Percentiles rank a stretch among this genome's conserved stretches.
These are phyloP conservation scores for Gisinianus flammeolus DNA, from an alignment of 2,888 invertebrate genomes.

Conservation along the genomic window DNA sequence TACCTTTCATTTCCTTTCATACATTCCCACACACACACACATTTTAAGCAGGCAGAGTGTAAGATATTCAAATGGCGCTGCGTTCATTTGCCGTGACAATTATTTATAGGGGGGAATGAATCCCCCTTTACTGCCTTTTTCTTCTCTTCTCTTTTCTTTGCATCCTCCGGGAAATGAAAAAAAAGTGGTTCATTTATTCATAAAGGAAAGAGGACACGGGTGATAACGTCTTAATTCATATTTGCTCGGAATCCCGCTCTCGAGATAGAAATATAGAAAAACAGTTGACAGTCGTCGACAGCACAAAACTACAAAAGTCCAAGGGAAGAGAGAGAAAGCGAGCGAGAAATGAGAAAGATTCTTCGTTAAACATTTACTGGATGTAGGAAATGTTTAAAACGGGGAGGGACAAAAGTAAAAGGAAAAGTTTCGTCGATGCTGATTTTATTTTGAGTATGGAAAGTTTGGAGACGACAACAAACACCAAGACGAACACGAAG, in stretches of 20 bases:
- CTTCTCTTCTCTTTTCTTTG: neutral
- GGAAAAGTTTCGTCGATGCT: too few relatives aligned
- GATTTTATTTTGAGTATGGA: too few relatives aligned
- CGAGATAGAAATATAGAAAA: neutral
- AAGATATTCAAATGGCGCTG: neutral
- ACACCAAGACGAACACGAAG: neutral
- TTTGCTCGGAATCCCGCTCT: neutral
- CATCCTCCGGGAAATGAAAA: neutral
- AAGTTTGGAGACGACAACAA: too few relatives aligned
- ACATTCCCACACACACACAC: neutral
- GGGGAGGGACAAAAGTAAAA: neutral
- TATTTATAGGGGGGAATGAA: neutral
- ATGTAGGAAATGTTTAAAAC: neutral
- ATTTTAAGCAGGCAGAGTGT: neutral
- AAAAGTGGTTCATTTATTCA: neutral
- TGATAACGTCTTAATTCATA: neutral
- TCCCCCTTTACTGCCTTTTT: neutral
- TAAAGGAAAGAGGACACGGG: neutral
- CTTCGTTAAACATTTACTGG: neutral
- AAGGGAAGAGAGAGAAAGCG: neutral
- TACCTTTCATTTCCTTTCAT: neutral
- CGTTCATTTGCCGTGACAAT: neutral
- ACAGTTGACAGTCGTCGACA: neutral
- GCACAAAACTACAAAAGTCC: neutral
- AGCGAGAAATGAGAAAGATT: neutral